Evolutionary conservation across 2,797 vertebrate genomes (phyloP), one percentile per base, ranked within the genome.

Genomic region (Tenualosa thibaudeaui): DNA sequence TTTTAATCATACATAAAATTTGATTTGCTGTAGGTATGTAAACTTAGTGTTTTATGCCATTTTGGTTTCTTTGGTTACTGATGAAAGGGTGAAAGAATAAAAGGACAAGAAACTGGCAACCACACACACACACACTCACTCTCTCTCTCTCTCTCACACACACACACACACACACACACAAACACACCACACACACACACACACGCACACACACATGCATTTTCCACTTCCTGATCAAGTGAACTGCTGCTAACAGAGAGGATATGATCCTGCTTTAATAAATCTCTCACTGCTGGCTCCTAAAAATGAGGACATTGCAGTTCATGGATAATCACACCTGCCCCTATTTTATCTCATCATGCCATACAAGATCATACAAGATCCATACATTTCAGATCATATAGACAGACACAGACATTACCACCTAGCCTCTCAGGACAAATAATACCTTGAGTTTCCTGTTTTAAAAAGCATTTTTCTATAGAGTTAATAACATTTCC

Each of bases 171-270:
- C 26, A 68, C 26, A 37, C 26, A 43, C 37, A 43, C 17, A 19
- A 15, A 24, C 24, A 31, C 31, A 9, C 26, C 26, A 43, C 71
- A 78, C 71, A 19, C 71, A 40, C 15, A 71, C 65, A 68, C 26
- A 68, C 26, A 68, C 26, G 37, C 26, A 37, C 26, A 43, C 37
- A 43, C 17, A 19, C 40, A 43, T 15, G 5, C 15, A 78, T 3
- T 78, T 78, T 78, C 37, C 71, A 78, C 19, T 78, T 78, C 71
- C 71, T 78, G 19, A 78, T 56, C 54, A 56, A 56, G 54, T 56
- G 54, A 56, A 56, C 17, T 4, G 19, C 19, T 46, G 40, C 40
- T 46, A 78, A 78, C 71, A 78, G 68, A 46, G 12, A 46, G 71
- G 71, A 78, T 78, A 43, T 78, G 71, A 78, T 40, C 71, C 37